Conservation (phyloP, 1,140 invertebrate species). For the Saccostrea echinata region DNA sequence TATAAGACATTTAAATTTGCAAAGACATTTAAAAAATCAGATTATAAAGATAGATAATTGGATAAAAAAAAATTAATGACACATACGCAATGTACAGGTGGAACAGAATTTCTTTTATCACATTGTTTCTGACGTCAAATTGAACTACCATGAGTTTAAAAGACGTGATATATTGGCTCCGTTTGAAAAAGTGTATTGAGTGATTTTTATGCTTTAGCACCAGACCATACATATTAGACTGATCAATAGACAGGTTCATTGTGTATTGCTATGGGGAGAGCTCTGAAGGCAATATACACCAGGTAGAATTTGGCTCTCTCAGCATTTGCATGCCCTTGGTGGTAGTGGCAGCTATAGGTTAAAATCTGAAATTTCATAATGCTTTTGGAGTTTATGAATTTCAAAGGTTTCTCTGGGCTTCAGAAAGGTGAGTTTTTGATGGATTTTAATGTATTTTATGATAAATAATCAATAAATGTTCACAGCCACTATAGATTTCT, state of each 20-base stretch:
- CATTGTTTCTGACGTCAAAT: background rate
- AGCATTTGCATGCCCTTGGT: background rate
- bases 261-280: constrained; percentile 18
- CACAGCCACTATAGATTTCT: background rate
- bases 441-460: too few relatives aligned
- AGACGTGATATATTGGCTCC: background rate
- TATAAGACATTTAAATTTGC: too few relatives aligned
- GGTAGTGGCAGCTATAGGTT: background rate
- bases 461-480: background rate
- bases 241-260: constrained; percentile 9
- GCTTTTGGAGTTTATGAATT: background rate
- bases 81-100: background rate
- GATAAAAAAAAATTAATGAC: background rate
- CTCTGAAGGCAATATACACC: background rate
- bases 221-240: background rate
- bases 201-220: constrained; percentile 2
- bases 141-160: background rate
- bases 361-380: background rate
- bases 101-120: constrained; percentile 2
- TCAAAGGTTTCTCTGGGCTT: background rate
- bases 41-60: background rate
- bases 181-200: constrained; percentile 9
- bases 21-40: too few relatives aligned
- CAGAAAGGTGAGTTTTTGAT: constrained; percentile 3
- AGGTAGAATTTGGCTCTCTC: background rate